A percentile compares a stretch with the other conserved stretches of the same genome.
phyloP scores from a whole-genome alignment of 37 sponge, comb jelly and placozoan genomes.

The Mnemiopsis leidyi region DNA sequence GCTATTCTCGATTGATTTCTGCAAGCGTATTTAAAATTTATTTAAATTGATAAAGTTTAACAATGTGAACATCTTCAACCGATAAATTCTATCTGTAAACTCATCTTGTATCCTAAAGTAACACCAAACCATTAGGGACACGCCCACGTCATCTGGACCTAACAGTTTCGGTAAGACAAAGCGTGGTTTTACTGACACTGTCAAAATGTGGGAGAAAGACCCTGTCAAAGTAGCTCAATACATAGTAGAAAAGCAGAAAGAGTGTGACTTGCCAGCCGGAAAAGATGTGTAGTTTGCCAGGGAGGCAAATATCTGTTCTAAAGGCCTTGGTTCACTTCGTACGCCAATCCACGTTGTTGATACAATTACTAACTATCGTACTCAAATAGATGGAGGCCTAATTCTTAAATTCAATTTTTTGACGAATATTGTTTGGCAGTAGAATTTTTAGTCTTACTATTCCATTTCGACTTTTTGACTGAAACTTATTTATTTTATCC shows the following conservation, averaged over 20 bases:
- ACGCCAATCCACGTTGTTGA: not conserved
- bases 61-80: no score
- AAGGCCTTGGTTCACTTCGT: not conserved
- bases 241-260: constrained; percentile 49
- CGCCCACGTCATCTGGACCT: constrained; percentile 51
- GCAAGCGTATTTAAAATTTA: no score
- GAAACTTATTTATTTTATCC: not conserved
- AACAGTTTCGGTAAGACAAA: constrained; percentile 56
- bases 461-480: not conserved
- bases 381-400: no score
- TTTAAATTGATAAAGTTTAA: no score
- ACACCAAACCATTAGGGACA: constrained; percentile 12
- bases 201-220: constrained; percentile 62
- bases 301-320: not conserved
- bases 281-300: not conserved
- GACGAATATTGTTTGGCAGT: not conserved
- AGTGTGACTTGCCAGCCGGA: not conserved
- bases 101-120: not conserved
- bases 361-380: not conserved
- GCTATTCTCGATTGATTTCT: no score
- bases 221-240: constrained; percentile 59
- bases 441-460: not conserved
- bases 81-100: not conserved
- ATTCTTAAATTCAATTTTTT: not conserved
- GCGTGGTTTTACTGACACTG: constrained; percentile 48